Conservation (phyloP, 2,797 vertebrate species). For the Anas acuta region DNA sequence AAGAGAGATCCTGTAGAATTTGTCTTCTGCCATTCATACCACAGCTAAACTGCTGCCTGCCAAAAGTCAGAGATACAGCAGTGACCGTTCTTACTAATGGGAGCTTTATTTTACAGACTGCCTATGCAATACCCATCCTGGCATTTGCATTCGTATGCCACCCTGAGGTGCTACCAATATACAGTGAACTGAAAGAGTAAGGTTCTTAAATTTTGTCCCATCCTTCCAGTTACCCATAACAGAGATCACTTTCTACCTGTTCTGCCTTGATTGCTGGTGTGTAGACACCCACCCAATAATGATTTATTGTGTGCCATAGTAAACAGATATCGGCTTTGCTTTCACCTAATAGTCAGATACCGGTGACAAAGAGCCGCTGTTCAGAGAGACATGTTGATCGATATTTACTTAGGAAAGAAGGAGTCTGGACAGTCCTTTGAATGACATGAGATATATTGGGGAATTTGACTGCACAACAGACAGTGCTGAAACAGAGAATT, state of each 20-base stretch:
- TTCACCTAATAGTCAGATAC: neutral
- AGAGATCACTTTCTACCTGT: neutral
- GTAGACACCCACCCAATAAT: neutral
- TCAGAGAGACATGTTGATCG: rapidly evolving
- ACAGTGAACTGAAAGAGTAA: slow-evolving; percentile 99
- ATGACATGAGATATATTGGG: neutral
- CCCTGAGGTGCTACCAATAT: slow-evolving; percentile 97
- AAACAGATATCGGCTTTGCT: neutral
- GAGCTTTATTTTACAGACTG: slow-evolving; percentile 85
- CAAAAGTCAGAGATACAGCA: neutral
- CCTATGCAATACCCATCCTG: slow-evolving; percentile 95
- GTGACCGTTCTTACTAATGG: slow-evolving; percentile 37
- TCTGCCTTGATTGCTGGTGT: neutral
- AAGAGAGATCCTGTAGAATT: neutral
- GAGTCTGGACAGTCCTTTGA: neutral
- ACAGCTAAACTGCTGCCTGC: slow-evolving; percentile 6
- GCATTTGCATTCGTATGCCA: slow-evolving; percentile 98
- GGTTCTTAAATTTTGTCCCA: slow-evolving; percentile 71
- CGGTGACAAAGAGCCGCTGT: neutral
- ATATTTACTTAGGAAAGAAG: neutral
- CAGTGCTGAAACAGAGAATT: neutral
- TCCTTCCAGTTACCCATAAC: slow-evolving; percentile 16
- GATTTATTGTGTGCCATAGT: neutral
- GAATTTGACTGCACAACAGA: neutral
- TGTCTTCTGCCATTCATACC: neutral